These are phyloP conservation scores for Hozukius guyotensis DNA, from an alignment of 2,797 vertebrate species.

Conservation along the genomic window DNA sequence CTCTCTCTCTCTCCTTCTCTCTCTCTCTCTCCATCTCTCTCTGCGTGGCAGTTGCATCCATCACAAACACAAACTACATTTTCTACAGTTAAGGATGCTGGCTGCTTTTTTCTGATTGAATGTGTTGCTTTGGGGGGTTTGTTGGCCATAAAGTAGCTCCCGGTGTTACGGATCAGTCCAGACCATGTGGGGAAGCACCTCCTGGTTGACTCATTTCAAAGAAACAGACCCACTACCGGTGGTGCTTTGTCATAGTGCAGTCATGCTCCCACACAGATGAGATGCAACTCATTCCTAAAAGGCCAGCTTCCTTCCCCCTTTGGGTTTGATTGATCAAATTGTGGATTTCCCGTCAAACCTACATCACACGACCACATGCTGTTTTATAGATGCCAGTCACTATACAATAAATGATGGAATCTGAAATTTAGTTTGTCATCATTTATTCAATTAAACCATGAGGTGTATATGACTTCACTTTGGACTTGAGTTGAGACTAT, in stretches of 20 bases:
- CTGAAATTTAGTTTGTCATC: not conserved
- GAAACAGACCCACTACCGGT: slow-evolving; percentile 47
- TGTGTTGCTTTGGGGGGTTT: slow-evolving; percentile 38
- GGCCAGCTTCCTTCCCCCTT: not conserved
- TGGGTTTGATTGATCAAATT: slow-evolving; percentile 22
- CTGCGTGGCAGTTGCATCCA: slow-evolving; percentile 57
- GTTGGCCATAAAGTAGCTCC: slow-evolving; percentile 48
- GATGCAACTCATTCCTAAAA: slow-evolving; percentile 21
- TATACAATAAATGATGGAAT: not conserved
- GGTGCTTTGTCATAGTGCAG: slow-evolving; percentile 74
- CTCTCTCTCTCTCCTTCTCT: not conserved
- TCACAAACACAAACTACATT: slow-evolving; percentile 59
- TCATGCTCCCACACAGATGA: slow-evolving; percentile 51
- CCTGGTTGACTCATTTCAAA: slow-evolving; percentile 72
- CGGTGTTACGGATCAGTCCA: slow-evolving; percentile 54
- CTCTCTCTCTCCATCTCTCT: not conserved
- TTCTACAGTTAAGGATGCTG: slow-evolving; percentile 14
- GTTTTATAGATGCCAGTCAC: not conserved
- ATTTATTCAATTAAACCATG: slow-evolving; percentile 4
- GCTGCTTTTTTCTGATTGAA: slow-evolving; percentile 42
- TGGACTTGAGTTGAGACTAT: too few relatives aligned
- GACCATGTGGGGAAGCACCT: slow-evolving; percentile 68
- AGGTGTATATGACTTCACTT: not conserved
- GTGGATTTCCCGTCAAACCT: slow-evolving; percentile 12
- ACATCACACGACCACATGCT: slow-evolving; percentile 3